Base-by-base conservation (phyloP, 2,113 vertebrate genomes). In the Eolophus roseicapilla region DNA sequence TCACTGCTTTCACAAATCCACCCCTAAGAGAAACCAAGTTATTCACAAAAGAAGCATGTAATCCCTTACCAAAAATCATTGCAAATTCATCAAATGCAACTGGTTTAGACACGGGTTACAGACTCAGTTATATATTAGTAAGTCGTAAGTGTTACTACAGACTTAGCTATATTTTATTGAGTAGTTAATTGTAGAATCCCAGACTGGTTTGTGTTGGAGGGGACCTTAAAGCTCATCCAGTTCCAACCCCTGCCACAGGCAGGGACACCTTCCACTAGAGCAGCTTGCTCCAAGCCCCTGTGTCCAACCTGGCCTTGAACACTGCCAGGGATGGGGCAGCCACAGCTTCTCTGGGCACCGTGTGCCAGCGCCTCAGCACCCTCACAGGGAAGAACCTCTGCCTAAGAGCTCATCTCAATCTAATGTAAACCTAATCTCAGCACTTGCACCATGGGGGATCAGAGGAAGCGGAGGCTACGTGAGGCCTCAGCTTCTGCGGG, bases 211-310 rank as follows among this genome's bases (percentile, higher is more conserved):
- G 57, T 10, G 33, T 59, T 59, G 57, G 33, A 59, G 23, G 33
- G 13, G 57, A n/a, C 13, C 57, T 23, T 10, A n/a, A 3, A 59
- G 33, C 57, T n/a, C 57, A 1, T 10, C 33, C 57, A 59, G 33
- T 0, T 23, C 20, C 33, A 59, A 23, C 57, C 33, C 55, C 33
- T 59, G 55, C 33, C 33, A 15, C 0, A 0, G 20, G 33, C 55
- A 15, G 55, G 33, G 55, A 23, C 20, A 7, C 39, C n/a, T n/a
- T n/a, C n/a, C n/a, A n/a, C n/a, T n/a, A n/a, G n/a, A n/a, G n/a
- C n/a, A n/a, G n/a, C n/a, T n/a, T n/a, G n/a, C n/a, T n/a, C n/a
- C n/a, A n/a, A n/a, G n/a, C n/a, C n/a, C n/a, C n/a, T n/a, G n/a
- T n/a, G n/a, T n/a, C n/a, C n/a, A n/a, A n/a, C n/a, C n/a, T n/a